phyloP scores from a whole-genome alignment of 2,113 vertebrate genomes.

The Lepisosteus osseus region DNA sequence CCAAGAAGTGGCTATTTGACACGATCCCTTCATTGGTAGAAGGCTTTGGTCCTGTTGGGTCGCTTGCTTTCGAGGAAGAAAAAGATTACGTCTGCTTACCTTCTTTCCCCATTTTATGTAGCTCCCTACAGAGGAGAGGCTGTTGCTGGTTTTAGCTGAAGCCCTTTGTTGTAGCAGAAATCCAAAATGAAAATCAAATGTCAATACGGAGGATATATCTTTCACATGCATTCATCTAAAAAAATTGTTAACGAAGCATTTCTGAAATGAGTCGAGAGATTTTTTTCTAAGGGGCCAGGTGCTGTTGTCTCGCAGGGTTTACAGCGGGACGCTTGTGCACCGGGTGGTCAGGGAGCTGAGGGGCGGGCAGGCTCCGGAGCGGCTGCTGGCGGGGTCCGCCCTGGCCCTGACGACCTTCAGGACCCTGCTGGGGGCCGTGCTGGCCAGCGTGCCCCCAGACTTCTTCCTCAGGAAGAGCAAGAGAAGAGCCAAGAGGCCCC shows the following conservation, averaged over 20 bases:
- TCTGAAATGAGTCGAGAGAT: too few relatives aligned
- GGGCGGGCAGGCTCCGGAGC: constrained; percentile 50
- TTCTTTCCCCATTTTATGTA: too few relatives aligned
- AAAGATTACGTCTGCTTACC: too few relatives aligned
- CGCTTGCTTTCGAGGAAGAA: too few relatives aligned
- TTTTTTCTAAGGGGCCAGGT: background rate
- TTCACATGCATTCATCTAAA: too few relatives aligned
- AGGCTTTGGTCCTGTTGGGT: too few relatives aligned
- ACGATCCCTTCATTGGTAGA: too few relatives aligned
- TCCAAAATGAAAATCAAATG: background rate
- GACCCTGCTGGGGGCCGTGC: constrained; percentile 44
- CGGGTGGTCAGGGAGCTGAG: constrained; percentile 64
- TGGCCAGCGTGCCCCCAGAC: constrained; percentile 32
- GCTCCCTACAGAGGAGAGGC: background rate
- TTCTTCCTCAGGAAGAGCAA: constrained; percentile 43
- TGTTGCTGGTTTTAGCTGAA: background rate
- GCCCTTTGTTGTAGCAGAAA: background rate
- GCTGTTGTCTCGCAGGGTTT: constrained; percentile 65
- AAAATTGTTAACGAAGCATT: background rate
- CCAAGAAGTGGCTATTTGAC: too few relatives aligned
- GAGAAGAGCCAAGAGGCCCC: constrained; percentile 16
- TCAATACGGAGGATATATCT: background rate
- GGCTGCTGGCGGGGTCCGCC: constrained; percentile 55
- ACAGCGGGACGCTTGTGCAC: constrained; percentile 81
- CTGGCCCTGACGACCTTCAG: constrained; percentile 66